Evolutionary conservation across 2,888 invertebrate species (phyloP).

Genomic region (Aleiodes alternator): DNA sequence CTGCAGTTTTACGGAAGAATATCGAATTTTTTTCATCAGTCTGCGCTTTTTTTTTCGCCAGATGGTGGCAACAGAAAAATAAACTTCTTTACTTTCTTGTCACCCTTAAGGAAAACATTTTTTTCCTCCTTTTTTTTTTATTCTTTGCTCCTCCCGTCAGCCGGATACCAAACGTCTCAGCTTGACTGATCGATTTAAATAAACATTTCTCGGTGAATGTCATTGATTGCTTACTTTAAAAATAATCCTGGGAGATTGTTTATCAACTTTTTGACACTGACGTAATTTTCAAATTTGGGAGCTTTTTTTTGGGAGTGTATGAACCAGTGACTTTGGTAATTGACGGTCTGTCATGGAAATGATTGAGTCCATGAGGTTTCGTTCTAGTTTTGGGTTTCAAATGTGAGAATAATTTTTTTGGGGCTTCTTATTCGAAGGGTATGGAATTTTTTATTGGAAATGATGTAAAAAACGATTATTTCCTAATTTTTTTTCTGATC

Average conservation of each 20-base stretch:
- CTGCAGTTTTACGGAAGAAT: conserved; percentile 21
- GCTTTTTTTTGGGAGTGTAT: no score
- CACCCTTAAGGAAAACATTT: conserved; percentile 30
- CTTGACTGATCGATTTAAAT: conserved; percentile 67
- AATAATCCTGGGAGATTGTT: conserved; percentile 22
- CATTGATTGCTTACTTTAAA: conserved; percentile 22
- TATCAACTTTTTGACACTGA: conserved; percentile 27
- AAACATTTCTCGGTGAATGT: conserved; percentile 58
- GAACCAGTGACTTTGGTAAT: no score
- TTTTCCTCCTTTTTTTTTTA: conserved; percentile 43
- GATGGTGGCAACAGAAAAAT: conserved; percentile 55
- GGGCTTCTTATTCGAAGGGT: no score
- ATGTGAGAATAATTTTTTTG: no score
- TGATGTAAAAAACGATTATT: no score
- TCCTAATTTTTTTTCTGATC: no score
- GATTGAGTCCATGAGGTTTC: no score
- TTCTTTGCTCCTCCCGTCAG: conserved; percentile 48
- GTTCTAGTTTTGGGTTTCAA: no score
- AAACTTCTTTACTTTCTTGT: conserved; percentile 55
- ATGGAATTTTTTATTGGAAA: no score
- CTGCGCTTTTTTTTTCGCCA: conserved; percentile 42
- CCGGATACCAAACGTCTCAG: conserved; percentile 56
- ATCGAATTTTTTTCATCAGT: conserved; percentile 35
- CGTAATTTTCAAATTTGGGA: background rate
- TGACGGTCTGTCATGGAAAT: no score